Evolutionary conservation across 2,113 vertebrate genomes (phyloP).

Genomic region (Syngnathus scovelli): DNA sequence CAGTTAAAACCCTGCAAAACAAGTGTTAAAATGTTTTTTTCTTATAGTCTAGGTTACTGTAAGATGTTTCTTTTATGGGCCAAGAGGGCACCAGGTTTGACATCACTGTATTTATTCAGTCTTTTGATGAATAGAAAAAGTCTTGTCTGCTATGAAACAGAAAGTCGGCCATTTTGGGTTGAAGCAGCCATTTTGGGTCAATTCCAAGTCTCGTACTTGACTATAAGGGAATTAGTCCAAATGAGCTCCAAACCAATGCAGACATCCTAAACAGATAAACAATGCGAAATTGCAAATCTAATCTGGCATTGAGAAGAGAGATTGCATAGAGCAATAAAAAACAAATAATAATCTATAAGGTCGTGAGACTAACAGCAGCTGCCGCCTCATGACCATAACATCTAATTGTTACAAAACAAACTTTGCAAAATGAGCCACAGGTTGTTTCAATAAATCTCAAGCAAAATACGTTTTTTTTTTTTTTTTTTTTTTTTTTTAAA

Average conservation of each 20-base stretch:
- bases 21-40: slow-evolving; percentile 8
- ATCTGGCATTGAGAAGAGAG: neutral
- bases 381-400: neutral
- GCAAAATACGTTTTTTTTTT: neutral
- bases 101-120: neutral
- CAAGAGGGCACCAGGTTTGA: neutral
- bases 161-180: neutral
- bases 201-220: neutral
- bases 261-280: neutral
- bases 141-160: too few species aligned
- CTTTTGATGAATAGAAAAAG: neutral
- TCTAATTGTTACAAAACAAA: slow-evolving; percentile 1
- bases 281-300: neutral
- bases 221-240: neutral
- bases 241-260: neutral
- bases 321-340: neutral
- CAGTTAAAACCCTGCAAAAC: slow-evolving; percentile 86
- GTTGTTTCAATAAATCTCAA: neutral
- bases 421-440: neutral
- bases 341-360: neutral
- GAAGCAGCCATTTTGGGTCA: neutral
- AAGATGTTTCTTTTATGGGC: neutral
- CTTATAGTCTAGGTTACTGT: neutral
- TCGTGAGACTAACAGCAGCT: neutral
- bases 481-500: neutral